Percentiles rank a stretch among this genome's conserved stretches.
These are phyloP conservation scores for Nomada flava DNA, from an alignment of 2,888 invertebrate genomes.

Conservation along the genomic window DNA sequence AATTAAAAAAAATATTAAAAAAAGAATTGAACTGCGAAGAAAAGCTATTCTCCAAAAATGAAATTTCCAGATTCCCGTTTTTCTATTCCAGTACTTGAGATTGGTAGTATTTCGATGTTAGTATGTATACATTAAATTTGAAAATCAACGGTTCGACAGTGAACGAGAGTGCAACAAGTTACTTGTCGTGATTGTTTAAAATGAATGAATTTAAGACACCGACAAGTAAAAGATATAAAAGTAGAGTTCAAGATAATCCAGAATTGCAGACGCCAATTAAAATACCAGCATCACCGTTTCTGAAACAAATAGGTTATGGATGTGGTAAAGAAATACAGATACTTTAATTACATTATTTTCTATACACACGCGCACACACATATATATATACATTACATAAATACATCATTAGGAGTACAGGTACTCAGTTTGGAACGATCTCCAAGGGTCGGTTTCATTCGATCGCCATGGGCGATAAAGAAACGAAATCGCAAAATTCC, in stretches of 20 bases:
- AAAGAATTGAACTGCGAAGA: not conserved
- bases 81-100: not conserved
- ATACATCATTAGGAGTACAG: conserved; percentile 87
- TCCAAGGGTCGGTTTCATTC: conserved; percentile 87
- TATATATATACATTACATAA: conserved; percentile 13
- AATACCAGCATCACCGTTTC: conserved; percentile 91
- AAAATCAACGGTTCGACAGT: conserved; percentile 28
- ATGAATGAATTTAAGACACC: conserved; percentile 81
- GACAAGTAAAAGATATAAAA: conserved; percentile 66
- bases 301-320: conserved; percentile 91
- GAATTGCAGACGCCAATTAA: conserved; percentile 78
- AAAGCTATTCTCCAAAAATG: not conserved
- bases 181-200: not conserved
- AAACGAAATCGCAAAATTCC: conserved; percentile 86
- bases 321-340: conserved; percentile 86
- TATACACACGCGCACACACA: too few relatives aligned
- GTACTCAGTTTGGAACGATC: conserved; percentile 92
- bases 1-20: not conserved
- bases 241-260: conserved; percentile 68
- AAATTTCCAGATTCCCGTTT: not conserved
- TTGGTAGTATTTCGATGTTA: conserved; percentile 23
- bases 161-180: not conserved
- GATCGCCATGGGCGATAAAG: conserved; percentile 96
- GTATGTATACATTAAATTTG: conserved; percentile 21
- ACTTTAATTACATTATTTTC: not conserved